Conservation (phyloP, 2,797 vertebrate genomes). For the Huso huso region DNA sequence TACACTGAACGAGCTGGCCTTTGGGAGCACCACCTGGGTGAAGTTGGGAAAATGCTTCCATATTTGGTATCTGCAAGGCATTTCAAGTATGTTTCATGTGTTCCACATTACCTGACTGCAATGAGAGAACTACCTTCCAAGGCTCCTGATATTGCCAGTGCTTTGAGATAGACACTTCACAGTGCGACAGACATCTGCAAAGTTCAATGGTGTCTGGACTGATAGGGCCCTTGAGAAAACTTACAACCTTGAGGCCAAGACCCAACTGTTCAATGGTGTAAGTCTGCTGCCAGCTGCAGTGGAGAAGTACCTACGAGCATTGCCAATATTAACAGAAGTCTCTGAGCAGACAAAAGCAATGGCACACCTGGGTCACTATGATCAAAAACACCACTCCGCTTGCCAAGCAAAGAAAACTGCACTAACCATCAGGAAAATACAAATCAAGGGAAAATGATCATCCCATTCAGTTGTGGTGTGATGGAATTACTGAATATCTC, state of each 20-base stretch:
- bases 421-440: constrained; percentile 7
- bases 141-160: no score
- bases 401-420: constrained; percentile 8
- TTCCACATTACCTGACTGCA: no score
- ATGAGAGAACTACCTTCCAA: no score
- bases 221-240: constrained; percentile 14
- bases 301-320: constrained; percentile 8
- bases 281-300: constrained; percentile 12
- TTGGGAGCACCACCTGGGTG: no score
- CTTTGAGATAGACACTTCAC: neutral
- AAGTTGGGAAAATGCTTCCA: no score
- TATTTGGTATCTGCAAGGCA: no score
- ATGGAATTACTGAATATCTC: no score
- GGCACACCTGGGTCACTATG: constrained; percentile 7
- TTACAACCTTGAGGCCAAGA: constrained; percentile 16
- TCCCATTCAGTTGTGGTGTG: no score
- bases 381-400: constrained; percentile 11
- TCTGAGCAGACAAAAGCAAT: constrained; percentile 14
- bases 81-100: no score
- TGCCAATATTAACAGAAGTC: constrained; percentile 12
- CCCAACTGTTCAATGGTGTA: neutral
- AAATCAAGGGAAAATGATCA: no score
- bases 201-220: constrained; percentile 14
- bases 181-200: neutral
- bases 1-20: no score